These are phyloP conservation scores for Melanogrammus aeglefinus DNA, from an alignment of 2,797 vertebrate species.

Conservation along the genomic window DNA sequence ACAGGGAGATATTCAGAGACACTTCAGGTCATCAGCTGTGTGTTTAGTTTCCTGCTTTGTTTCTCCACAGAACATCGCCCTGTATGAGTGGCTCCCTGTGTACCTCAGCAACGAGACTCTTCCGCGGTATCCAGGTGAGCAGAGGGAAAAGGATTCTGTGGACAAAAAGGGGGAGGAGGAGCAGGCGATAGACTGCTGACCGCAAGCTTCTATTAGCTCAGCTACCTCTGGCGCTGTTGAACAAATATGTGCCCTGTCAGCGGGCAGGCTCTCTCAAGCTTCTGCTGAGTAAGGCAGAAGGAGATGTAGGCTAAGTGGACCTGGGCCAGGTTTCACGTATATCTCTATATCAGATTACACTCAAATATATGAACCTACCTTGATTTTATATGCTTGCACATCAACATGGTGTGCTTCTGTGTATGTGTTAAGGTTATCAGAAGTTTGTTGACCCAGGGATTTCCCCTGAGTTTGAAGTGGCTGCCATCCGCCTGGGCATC, in stretches of 20 bases:
- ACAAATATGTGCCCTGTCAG: slow-evolving; percentile 64
- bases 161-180: slow-evolving; percentile 31
- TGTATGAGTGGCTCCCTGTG: slow-evolving; percentile 91
- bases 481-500: slow-evolving; percentile 78
- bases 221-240: slow-evolving; percentile 48
- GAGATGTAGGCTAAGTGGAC: slow-evolving; percentile 31
- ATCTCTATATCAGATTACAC: neutral
- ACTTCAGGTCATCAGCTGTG: neutral
- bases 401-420: slow-evolving; percentile 18
- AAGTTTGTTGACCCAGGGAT: slow-evolving; percentile 87
- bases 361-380: neutral
- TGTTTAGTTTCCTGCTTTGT: neutral
- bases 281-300: slow-evolving; percentile 57
- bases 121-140: slow-evolving; percentile 81
- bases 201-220: slow-evolving; percentile 60
- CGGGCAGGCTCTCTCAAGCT: slow-evolving; percentile 30
- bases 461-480: slow-evolving; percentile 84
- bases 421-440: slow-evolving; percentile 78
- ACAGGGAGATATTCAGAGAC: neutral
- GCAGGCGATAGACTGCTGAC: slow-evolving; percentile 57
- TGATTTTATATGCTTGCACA: neutral
- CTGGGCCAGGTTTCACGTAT: neutral
- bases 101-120: slow-evolving; percentile 60
- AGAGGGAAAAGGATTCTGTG: slow-evolving; percentile 29
- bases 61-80: slow-evolving; percentile 78